Base-by-base conservation (phyloP, 1,140 invertebrate species). In the Bombus waltoni region DNA sequence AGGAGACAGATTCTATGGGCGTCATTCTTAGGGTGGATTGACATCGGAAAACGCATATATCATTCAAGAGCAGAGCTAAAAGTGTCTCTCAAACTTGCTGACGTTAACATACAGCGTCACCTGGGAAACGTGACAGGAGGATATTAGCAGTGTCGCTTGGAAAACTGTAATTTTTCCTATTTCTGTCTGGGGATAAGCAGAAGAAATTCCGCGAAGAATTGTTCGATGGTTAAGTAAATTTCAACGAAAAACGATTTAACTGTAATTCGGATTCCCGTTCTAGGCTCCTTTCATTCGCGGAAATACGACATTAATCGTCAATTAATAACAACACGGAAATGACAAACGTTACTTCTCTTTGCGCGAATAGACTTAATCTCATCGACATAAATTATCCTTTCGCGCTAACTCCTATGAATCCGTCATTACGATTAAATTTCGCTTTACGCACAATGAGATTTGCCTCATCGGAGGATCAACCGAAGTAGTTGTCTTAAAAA, bases 1-100 rank as follows among this genome's bases (percentile, higher is more conserved):
- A 38, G 59, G 3, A 38, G 15, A 44, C 9, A 47, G 47, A 38
- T 42, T 47, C 32, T 4, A n/a, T 18, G 40, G 40, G 57, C 11
- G 71, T 65, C 10, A 25, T 47, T 25, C 35, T 57, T 62, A 62
- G 13, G 28, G 35, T 40, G 28, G 38, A 65, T 28, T 78, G 75
- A n/a, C 75, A 40, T 18, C 75, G 13, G 15, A 9, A 59, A 40
- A 78, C 6, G 59, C 38, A 65, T 77, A 77, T 62, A 78, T 62
- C 57, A 78, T 78, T 78, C 75, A 78, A 1, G 75, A 65, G 40
- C 38, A 32, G 53, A 42, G 59, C 28, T 42, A 65, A 65, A 78
- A 78, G 38, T 65, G 57, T 65, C 75, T 35, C 32, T 78, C 57
- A n/a, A 32, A 66, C 35, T 15, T 6, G 25, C 3, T 65, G 59